Evolutionary conservation across 30 jellyfish, hydroid and myxozoan species (phyloP), one percentile per base, ranked within the genome.

Genomic region (Phacellophora camtschatica): DNA sequence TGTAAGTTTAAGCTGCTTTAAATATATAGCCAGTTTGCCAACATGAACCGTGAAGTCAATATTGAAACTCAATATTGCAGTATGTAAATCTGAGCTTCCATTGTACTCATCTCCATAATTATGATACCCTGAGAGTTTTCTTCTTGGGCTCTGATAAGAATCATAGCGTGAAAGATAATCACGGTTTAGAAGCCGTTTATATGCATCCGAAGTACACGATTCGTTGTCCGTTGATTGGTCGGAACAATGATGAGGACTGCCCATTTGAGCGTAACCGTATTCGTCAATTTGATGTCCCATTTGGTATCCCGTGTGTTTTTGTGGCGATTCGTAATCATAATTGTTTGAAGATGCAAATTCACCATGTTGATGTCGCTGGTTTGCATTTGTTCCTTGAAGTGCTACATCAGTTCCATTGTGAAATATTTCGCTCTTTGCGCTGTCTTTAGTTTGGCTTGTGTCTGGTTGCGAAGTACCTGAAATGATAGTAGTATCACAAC

Each of bases 211-310:
- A 27, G 90, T 80, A 31, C 83, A 77, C 45, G 95, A 75, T 32
- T 92, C 98, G 28, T 86, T 92, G 79, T 92, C 98, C 9, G 98
- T 92, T 10, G 96, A 83, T 28, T 77, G 96, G 62, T 92, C 98
- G 19, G 98, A 92, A 64, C 50, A 92, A 45, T 94, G 95, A 12
- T 86, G 90, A 3, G 98, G 98, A 50, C 98, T 92, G 9, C 88
- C 97, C 27, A 78, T 53, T 55, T 74, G 77, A 5, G 70, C 97
- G 35, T 57, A 66, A 11, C 82, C 72, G 31, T 65, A 24, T 13
- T 66, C 95, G 33, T 68, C 81, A 1, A 25, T 29, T 12, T 50
- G 75, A 1, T 41, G 71, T 8, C 89, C 89, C 6, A 42, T 39
- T 10, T 27, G 69, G 29, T 57, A 43, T 42, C 46, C 75, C 10